These are phyloP conservation scores for Pterobdella sp. DNA, from an alignment of 2,888 invertebrate species.

Conservation along the genomic window DNA sequence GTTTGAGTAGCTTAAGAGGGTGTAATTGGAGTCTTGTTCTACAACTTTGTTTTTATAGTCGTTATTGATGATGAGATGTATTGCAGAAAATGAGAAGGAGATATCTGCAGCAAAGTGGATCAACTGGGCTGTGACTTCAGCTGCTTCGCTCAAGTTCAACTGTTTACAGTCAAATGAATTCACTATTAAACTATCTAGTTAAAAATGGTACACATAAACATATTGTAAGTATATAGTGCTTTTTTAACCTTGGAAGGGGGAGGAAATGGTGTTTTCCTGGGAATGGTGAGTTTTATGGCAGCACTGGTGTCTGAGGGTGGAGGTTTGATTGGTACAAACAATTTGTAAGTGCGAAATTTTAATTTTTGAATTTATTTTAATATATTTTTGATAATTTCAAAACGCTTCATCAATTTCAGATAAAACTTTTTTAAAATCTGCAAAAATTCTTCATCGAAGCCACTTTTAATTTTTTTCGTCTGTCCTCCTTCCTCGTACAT, in stretches of 20 bases:
- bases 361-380: neutral
- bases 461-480: neutral
- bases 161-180: too few species aligned
- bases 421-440: too few species aligned
- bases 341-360: too few species aligned
- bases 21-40: neutral
- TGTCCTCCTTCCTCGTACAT: neutral
- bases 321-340: too few species aligned
- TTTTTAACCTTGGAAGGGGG: too few species aligned
- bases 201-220: too few species aligned
- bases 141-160: neutral
- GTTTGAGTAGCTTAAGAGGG: neutral
- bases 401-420: too few species aligned
- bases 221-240: too few species aligned
- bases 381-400: neutral
- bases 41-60: neutral
- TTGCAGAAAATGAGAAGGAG: neutral
- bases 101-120: neutral
- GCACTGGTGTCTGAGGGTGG: neutral
- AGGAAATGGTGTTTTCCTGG: neutral
- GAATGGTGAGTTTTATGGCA: neutral
- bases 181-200: too few species aligned
- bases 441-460: too few species aligned
- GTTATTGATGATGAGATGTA: neutral
- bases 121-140: neutral